A percentile compares a stretch with the other conserved stretches of the same genome.
Evolutionary conservation across 1,140 invertebrate genomes (phyloP).

Genomic region (Drosophila sulfurigaster): DNA sequence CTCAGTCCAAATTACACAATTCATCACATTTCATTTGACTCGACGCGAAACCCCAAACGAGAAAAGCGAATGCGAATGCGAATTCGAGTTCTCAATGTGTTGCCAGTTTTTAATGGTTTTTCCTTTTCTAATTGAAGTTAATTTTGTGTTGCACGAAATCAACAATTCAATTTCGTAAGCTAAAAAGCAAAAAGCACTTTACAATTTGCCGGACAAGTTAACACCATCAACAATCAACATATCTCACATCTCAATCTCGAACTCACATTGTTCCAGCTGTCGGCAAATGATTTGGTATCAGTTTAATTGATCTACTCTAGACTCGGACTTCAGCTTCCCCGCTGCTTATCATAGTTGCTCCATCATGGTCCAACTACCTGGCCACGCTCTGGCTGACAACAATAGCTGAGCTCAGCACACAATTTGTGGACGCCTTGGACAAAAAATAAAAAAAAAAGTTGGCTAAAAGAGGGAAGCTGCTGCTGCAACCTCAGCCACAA

Average conservation of each 20-base stretch:
- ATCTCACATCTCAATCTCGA: neutral
- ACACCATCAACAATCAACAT: conserved; percentile 5
- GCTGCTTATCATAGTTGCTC: conserved; percentile 12
- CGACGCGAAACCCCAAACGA: conserved; percentile 4
- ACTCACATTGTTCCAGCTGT: neutral
- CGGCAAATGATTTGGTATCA: neutral
- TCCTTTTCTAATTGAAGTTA: conserved; percentile 52
- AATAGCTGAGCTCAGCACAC: conserved; percentile 1
- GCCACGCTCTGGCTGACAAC: neutral
- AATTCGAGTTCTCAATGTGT: conserved; percentile 55
- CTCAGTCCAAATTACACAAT: conserved; percentile 80
- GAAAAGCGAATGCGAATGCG: neutral
- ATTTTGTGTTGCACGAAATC: conserved; percentile 44
- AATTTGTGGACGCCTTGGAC: conserved; percentile 32
- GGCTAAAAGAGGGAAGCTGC: neutral
- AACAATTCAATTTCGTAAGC: conserved; percentile 45
- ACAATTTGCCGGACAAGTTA: conserved; percentile 2
- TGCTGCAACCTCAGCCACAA: conserved; percentile 59
- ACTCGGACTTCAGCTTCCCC: neutral
- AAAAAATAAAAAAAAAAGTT: conserved; percentile 5
- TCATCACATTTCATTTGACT: conserved; percentile 82
- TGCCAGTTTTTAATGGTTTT: conserved; percentile 35
- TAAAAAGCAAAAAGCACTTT: neutral
- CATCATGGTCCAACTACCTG: conserved; percentile 28
- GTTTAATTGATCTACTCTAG: neutral